phyloP scores from a whole-genome alignment of 2,888 invertebrate genomes.

The Spisula subtruncata region DNA sequence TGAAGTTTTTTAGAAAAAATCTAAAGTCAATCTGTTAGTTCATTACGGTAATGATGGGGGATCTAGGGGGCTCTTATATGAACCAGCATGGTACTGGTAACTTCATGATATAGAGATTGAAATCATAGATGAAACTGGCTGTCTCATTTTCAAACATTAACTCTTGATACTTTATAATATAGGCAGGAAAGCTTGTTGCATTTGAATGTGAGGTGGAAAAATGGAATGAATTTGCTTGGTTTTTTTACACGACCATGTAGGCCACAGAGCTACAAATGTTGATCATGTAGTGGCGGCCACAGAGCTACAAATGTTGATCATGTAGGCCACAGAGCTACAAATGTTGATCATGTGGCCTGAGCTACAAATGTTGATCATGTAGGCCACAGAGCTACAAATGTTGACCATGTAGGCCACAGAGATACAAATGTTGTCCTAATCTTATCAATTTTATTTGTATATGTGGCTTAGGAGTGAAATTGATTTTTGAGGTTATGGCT shows the following conservation, averaged over 20 bases:
- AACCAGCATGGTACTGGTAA: constrained; percentile 12
- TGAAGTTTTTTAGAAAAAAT: not conserved
- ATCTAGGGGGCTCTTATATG: constrained; percentile 7
- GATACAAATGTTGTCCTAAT: not conserved
- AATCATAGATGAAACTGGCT: constrained; percentile 34
- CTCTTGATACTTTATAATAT: constrained; percentile 21
- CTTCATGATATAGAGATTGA: constrained; percentile 30
- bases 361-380: no score
- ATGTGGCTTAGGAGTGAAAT: constrained; percentile 22
- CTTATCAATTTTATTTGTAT: constrained; percentile 8
- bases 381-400: not conserved
- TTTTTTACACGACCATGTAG: not conserved
- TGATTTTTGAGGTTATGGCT: constrained; percentile 24
- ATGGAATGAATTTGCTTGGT: not conserved
- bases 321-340: not conserved
- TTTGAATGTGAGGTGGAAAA: constrained; percentile 10
- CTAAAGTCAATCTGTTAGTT: not conserved
- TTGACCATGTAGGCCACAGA: not conserved
- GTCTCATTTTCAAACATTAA: constrained; percentile 7
- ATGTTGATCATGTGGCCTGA: no score
- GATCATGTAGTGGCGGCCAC: no score
- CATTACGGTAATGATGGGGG: not conserved
- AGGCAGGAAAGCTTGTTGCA: constrained; percentile 3
- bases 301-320: not conserved
- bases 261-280: no score